These are phyloP conservation scores for Percopsis omiscomaycus DNA, from an alignment of 2,797 vertebrate species.

Conservation along the genomic window DNA sequence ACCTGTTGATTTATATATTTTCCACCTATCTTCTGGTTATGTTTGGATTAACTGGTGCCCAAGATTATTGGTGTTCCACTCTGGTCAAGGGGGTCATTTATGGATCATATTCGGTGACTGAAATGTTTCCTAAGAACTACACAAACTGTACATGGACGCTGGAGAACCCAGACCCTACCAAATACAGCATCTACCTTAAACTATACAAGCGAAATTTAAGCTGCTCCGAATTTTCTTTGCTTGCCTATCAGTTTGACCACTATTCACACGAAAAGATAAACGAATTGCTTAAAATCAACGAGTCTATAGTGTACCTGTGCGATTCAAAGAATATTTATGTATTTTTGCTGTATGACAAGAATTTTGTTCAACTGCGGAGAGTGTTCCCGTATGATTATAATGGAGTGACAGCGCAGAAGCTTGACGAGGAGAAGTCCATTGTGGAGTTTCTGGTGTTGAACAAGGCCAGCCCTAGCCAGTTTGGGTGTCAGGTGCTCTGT, in stretches of 20 bases:
- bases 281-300: slow-evolving; percentile 94
- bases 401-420: slow-evolving; percentile 89
- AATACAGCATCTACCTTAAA: slow-evolving; percentile 99
- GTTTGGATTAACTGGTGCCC: slow-evolving; percentile 99
- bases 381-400: slow-evolving; percentile 90
- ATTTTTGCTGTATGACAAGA: slow-evolving; percentile 99
- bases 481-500: slow-evolving; percentile 97
- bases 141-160: slow-evolving; percentile 99
- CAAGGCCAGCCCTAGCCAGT: slow-evolving; percentile 98
- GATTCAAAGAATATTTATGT: slow-evolving; percentile 94
- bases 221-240: slow-evolving; percentile 96
- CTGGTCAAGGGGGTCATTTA: slow-evolving; percentile 99
- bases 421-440: slow-evolving; percentile 91
- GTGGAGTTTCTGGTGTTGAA: slow-evolving; percentile 99
- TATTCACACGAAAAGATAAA: slow-evolving; percentile 99
- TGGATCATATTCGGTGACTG: slow-evolving; percentile 99
- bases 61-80: slow-evolving; percentile 99
- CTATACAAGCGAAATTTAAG: slow-evolving; percentile 98
- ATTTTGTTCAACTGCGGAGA: slow-evolving; percentile 96
- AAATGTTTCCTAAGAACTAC: slow-evolving; percentile 99
- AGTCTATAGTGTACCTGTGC: slow-evolving; percentile 98
- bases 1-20: slow-evolving; percentile 99
- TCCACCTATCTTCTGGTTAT: slow-evolving; percentile 99
- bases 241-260: slow-evolving; percentile 99
- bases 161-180: slow-evolving; percentile 99